Percentiles rank a stretch among this genome's conserved stretches.
Evolutionary conservation across 2,113 vertebrate species (phyloP).

Genomic region (Planiliza haematocheilus): DNA sequence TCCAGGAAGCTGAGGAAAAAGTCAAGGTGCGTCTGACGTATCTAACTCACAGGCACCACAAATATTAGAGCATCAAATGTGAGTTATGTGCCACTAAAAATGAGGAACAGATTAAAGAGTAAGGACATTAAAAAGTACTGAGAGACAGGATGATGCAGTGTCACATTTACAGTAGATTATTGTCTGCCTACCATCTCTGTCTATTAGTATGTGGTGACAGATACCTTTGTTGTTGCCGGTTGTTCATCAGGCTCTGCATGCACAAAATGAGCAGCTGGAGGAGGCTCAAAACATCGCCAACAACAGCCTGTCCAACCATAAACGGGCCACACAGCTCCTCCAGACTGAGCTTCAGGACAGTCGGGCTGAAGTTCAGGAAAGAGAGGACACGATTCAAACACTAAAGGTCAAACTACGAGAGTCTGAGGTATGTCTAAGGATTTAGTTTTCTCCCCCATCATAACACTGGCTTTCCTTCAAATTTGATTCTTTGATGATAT

Average conservation of each 20-base stretch:
- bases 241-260: slow-evolving; percentile 68
- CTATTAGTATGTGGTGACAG: neutral
- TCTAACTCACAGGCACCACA: too few species aligned
- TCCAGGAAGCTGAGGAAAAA: slow-evolving; percentile 50
- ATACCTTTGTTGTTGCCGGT: neutral
- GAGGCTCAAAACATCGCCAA: slow-evolving; percentile 61
- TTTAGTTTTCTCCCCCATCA: neutral
- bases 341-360: slow-evolving; percentile 76
- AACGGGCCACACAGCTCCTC: slow-evolving; percentile 75
- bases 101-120: too few species aligned
- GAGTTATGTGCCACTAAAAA: neutral
- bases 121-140: too few species aligned
- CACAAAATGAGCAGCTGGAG: slow-evolving; percentile 77
- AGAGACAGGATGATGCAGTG: too few species aligned
- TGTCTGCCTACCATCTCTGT: too few species aligned
- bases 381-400: slow-evolving; percentile 73
- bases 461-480: neutral
- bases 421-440: slow-evolving; percentile 60
- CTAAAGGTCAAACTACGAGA: slow-evolving; percentile 61
- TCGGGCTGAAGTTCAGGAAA: slow-evolving; percentile 76
- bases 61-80: too few species aligned
- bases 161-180: too few species aligned
- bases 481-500: neutral
- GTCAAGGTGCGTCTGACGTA: slow-evolving; percentile 48
- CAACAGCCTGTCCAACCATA: slow-evolving; percentile 68